phyloP scores from a whole-genome alignment of 2,113 vertebrate species.

The Casuarius casuarius region DNA sequence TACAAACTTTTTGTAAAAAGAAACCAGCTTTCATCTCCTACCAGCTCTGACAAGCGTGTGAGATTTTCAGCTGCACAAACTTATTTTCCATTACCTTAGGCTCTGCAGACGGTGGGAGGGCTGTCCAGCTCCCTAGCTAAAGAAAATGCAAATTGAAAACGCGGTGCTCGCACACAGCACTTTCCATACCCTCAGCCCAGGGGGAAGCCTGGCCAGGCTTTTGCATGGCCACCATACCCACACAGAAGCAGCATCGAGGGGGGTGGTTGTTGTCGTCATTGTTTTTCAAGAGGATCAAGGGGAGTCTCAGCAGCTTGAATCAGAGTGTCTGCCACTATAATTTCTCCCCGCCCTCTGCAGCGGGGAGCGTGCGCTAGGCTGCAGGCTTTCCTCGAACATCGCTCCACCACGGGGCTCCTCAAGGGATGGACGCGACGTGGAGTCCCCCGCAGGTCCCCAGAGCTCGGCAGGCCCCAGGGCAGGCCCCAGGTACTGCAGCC shows the following conservation, averaged over 20 bases:
- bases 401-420: too few species aligned
- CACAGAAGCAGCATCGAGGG: too few species aligned
- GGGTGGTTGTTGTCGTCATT: too few species aligned
- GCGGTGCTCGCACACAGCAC: not conserved
- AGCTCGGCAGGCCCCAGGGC: too few species aligned
- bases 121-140: not conserved
- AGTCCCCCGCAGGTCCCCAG: too few species aligned
- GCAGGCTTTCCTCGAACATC: too few species aligned
- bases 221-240: not conserved
- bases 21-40: not conserved
- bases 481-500: too few species aligned
- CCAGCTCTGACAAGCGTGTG: not conserved
- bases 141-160: not conserved
- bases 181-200: not conserved
- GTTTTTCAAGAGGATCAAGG: too few species aligned
- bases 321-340: not conserved
- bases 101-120: not conserved
- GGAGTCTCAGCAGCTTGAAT: not conserved
- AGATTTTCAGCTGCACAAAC: not conserved
- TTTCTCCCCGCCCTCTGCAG: not conserved
- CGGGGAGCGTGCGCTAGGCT: too few species aligned
- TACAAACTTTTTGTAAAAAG: not conserved
- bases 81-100: not conserved
- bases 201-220: not conserved
- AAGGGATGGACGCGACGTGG: too few species aligned